Conservation (phyloP, 2,113 vertebrate species). For the Gorsachius goisagi region DNA sequence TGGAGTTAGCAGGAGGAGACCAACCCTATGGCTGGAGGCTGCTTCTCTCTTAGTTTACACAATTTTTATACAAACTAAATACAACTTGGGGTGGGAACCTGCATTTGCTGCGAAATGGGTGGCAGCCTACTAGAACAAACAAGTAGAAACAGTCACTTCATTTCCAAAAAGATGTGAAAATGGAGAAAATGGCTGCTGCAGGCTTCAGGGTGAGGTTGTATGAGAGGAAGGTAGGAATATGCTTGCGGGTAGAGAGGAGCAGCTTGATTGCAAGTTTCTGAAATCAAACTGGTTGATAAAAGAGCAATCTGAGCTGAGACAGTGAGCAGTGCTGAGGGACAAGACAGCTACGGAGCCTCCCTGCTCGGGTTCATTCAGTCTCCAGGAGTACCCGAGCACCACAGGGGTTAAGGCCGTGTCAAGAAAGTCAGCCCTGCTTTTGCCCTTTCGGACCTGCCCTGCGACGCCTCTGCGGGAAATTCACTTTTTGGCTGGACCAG, state of each 20-base stretch:
- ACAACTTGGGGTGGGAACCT: background rate
- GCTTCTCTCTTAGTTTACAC: background rate
- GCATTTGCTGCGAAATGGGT: background rate
- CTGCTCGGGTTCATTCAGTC: background rate
- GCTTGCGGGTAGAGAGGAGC: background rate
- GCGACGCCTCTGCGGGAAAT: rapidly evolving
- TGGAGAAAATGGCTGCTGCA: background rate
- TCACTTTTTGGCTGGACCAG: rapidly evolving
- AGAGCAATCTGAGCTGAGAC: background rate
- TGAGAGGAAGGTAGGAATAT: background rate
- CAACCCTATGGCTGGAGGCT: background rate
- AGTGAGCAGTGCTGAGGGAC: background rate
- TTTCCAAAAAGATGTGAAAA: background rate
- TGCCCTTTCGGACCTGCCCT: rapidly evolving
- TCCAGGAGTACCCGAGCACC: background rate
- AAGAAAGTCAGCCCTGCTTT: background rate
- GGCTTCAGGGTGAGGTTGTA: background rate
- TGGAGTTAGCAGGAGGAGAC: background rate
- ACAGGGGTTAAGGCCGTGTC: rapidly evolving
- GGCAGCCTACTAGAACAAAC: background rate
- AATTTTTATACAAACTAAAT: background rate
- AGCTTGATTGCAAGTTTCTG: background rate
- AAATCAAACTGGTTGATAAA: background rate
- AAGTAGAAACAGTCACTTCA: background rate
- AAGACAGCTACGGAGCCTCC: background rate